phyloP scores from a whole-genome alignment of 2,797 vertebrate species.

The Lepus oiostolus region DNA sequence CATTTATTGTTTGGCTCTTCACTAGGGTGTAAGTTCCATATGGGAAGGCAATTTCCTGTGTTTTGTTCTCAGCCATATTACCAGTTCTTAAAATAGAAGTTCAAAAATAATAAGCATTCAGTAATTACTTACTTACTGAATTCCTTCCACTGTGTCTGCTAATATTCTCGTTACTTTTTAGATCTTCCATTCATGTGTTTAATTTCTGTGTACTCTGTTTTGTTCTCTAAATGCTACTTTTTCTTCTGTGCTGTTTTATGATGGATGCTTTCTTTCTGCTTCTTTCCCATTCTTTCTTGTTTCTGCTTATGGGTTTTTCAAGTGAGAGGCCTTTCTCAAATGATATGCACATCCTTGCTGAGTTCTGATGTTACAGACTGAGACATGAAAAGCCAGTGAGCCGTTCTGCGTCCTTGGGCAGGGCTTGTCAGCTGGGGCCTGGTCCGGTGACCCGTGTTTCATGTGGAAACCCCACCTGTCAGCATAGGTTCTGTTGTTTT shows the following conservation, averaged over 20 bases:
- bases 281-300: not conserved
- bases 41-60: not conserved
- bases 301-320: not conserved
- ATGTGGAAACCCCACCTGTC: not conserved
- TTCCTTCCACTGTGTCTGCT: not conserved
- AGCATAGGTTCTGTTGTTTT: not conserved
- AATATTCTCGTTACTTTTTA: not conserved
- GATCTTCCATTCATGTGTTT: not conserved
- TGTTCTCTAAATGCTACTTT: not conserved
- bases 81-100: not conserved
- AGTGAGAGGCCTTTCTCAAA: not conserved
- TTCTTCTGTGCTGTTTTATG: not conserved
- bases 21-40: not conserved
- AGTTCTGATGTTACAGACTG: not conserved
- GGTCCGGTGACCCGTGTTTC: not conserved
- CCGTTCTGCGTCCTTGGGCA: not conserved
- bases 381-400: not conserved
- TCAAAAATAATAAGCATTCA: not conserved
- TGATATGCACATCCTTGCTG: not conserved
- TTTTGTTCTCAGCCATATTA: not conserved
- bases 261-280: not conserved
- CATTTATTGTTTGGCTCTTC: not conserved
- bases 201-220: slow-evolving; percentile 9
- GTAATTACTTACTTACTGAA: not conserved
- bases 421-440: not conserved